These are phyloP conservation scores for Pentalonia nigronervosa DNA, from an alignment of 1,140 invertebrate genomes.

Conservation along the genomic window DNA sequence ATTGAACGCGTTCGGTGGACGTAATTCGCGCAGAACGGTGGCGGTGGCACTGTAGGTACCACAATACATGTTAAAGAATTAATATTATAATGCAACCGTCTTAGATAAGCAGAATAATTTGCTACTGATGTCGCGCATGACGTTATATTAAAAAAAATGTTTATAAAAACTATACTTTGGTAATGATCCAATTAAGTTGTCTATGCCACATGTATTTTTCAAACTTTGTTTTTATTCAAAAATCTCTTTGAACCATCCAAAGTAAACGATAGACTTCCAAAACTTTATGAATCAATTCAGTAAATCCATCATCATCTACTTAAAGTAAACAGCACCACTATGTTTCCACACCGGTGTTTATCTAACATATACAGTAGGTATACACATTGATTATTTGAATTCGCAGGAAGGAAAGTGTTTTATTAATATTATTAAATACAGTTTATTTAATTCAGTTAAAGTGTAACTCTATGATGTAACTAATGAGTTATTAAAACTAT, in stretches of 20 bases:
- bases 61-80: constrained; percentile 10
- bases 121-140: not conserved
- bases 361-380: not conserved
- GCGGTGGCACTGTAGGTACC: not conserved
- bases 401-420: not conserved
- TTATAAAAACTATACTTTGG: not conserved
- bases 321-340: not conserved
- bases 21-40: constrained; percentile 37
- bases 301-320: constrained; percentile 1
- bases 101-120: not conserved
- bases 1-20: constrained; percentile 21
- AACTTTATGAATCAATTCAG: not conserved
- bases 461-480: no score
- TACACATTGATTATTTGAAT: constrained; percentile 25
- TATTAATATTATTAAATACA: no score
- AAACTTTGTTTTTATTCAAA: not conserved
- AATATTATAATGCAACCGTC: not conserved
- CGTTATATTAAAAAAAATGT: not conserved
- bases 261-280: constrained; percentile 15
- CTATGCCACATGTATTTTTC: not conserved
- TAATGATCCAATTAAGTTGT: not conserved
- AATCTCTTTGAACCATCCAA: constrained; percentile 37
- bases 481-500: no score
- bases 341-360: not conserved
- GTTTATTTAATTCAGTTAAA: no score